These are phyloP conservation scores for Timandra comae DNA, from an alignment of 2,888 invertebrate species.

Conservation along the genomic window DNA sequence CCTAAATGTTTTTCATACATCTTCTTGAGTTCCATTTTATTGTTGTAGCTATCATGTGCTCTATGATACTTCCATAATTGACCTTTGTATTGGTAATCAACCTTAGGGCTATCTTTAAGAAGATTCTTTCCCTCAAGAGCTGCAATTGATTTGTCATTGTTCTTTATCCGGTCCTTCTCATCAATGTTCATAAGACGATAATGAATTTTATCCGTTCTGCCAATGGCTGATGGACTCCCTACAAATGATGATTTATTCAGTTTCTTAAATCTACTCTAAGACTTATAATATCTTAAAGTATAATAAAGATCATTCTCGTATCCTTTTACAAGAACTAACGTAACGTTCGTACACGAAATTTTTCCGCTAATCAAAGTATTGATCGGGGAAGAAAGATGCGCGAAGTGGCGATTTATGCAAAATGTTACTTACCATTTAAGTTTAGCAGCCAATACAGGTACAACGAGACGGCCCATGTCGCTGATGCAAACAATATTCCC, in stretches of 20 bases:
- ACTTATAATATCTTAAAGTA: too few species aligned
- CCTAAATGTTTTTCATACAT: conserved; percentile 51
- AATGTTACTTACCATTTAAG: conserved; percentile 55
- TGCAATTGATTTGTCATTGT: conserved; percentile 66
- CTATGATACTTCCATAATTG: conserved; percentile 54
- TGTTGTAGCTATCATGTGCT: conserved; percentile 37
- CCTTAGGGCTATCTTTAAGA: conserved; percentile 43
- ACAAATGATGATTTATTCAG: too few species aligned
- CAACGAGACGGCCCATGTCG: conserved; percentile 84
- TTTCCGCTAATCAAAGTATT: too few species aligned
- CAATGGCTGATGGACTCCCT: conserved; percentile 43
- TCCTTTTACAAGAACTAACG: too few species aligned
- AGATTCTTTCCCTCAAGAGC: conserved; percentile 58
- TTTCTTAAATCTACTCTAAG: too few species aligned
- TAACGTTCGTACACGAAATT: too few species aligned
- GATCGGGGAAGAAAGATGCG: too few species aligned
- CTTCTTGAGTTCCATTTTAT: conserved; percentile 49
- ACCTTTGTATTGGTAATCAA: conserved; percentile 38
- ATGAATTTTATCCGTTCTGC: conserved; percentile 38
- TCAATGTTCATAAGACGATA: conserved; percentile 48
- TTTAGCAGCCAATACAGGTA: conserved; percentile 82
- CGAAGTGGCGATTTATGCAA: too few species aligned
- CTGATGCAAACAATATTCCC: conserved; percentile 84
- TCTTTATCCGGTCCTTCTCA: conserved; percentile 56
- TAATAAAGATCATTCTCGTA: too few species aligned